Evolutionary conservation across 1,140 invertebrate species (phyloP), one percentile per base, ranked within the genome.

Genomic region (Holotrichia oblita): DNA sequence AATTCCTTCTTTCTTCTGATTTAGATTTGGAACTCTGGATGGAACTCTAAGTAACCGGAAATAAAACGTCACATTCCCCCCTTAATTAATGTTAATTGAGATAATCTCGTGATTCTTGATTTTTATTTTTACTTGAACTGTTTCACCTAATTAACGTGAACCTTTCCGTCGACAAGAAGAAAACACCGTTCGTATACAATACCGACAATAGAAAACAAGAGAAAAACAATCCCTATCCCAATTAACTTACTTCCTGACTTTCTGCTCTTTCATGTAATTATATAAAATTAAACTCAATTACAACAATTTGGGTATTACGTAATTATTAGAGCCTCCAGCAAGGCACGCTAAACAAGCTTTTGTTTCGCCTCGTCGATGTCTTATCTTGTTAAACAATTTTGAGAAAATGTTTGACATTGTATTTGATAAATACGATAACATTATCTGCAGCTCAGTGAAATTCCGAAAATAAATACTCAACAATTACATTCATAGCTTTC

Each of bases 221-320:
- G n/a, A n/a, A n/a, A n/a, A n/a, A n/a, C n/a, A n/a, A 64, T 64
- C 61, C 61, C 6, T 20, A 17, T 14, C 17, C 61, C 61, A 64
- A 64, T 64, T 64, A 64, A 64, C 0, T 64, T 17, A 64, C 61
- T 22, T 20, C 7, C 61, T 27, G 61, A 22, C 9, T 64, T 20
- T 64, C 61, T 27, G 24, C 17, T 20, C 61, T 64, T 22, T 64
- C 17, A 64, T 20, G 61, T 64, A 64, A 64, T 64, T 64, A 64
- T 64, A 64, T 64, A 64, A 64, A 64, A 64, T 64, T 64, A 64
- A 64, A 64, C 61, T 22, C n/a, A 64, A 64, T 64, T 64, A 64
- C 61, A 20, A 59, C 55, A 64, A 64, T 64, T 64, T 64, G 20
- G 59, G 9, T 20, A 64, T 64, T 7, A 64, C 17, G 59, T 64